These are phyloP conservation scores for Philopedon plagiatum DNA, from an alignment of 2,888 invertebrate genomes.

Conservation along the genomic window DNA sequence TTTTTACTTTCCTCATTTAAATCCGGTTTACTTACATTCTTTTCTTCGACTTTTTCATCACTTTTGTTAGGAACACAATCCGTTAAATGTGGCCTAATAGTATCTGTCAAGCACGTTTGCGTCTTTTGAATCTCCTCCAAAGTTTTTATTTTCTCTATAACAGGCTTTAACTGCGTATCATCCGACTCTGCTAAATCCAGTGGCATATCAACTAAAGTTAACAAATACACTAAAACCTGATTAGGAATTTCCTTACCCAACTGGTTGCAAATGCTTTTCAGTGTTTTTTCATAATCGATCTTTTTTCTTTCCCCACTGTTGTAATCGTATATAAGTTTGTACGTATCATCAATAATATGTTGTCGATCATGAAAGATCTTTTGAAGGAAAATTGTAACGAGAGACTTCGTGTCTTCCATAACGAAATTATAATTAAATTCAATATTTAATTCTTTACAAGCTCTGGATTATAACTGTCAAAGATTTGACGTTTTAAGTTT, in stretches of 20 bases:
- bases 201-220: constrained; percentile 65
- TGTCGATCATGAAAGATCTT: constrained; percentile 63
- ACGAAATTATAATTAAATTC: no score
- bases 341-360: constrained; percentile 62
- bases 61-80: constrained; percentile 51
- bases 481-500: no score
- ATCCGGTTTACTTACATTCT: not conserved
- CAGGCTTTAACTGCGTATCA: constrained; percentile 54
- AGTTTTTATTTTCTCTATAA: constrained; percentile 55
- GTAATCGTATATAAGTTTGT: constrained; percentile 63
- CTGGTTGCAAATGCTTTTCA: constrained; percentile 62
- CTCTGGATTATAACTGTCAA: no score
- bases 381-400: constrained; percentile 63
- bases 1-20: not conserved
- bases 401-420: constrained; percentile 63
- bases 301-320: constrained; percentile 60
- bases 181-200: constrained; percentile 52
- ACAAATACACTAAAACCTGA: constrained; percentile 63
- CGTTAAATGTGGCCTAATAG: constrained; percentile 54
- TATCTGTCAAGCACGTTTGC: constrained; percentile 56
- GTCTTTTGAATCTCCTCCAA: constrained; percentile 56
- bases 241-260: constrained; percentile 64
- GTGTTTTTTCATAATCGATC: constrained; percentile 64
- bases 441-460: no score
- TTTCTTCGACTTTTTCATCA: constrained; percentile 21